Conservation (phyloP, 2,797 vertebrate genomes). For the Spondyliosoma cantharus region DNA sequence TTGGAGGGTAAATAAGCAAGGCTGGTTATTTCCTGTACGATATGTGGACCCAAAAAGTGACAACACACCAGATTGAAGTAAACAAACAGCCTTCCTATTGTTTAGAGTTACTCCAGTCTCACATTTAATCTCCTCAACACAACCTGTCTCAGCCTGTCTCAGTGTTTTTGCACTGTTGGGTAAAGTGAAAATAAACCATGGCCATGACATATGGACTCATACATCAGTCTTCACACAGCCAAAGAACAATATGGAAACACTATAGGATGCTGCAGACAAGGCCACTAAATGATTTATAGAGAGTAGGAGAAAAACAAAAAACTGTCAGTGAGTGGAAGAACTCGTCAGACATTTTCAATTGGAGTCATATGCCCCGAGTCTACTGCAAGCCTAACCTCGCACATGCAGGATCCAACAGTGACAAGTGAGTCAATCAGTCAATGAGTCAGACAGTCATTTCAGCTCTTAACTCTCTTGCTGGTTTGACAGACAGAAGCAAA, state of each 20-base stretch:
- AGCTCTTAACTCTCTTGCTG: background rate
- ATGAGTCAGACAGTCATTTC: constrained; percentile 3
- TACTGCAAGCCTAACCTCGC: constrained; percentile 14
- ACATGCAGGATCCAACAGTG: constrained; percentile 19
- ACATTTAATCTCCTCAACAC: background rate
- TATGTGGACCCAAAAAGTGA: background rate
- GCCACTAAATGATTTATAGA: background rate
- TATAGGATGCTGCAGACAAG: background rate
- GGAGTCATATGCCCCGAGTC: constrained; percentile 26
- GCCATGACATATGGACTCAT: background rate
- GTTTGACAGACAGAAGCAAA: constrained; percentile 4
- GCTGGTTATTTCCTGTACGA: background rate
- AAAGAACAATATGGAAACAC: constrained; percentile 16
- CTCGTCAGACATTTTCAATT: constrained; percentile 23
- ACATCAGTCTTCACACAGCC: background rate
- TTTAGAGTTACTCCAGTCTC: background rate
- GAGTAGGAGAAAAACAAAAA: constrained; percentile 10
- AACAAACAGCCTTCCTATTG: background rate
- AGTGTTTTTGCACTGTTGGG: background rate
- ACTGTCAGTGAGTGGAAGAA: background rate
- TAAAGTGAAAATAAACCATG: constrained; percentile 3
- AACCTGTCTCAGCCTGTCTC: background rate
- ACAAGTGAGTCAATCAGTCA: constrained; percentile 29
- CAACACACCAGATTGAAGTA: background rate
- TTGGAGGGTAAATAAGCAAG: background rate